Conservation (phyloP, 2,797 vertebrate species). For the Toxotes lorentzi region DNA sequence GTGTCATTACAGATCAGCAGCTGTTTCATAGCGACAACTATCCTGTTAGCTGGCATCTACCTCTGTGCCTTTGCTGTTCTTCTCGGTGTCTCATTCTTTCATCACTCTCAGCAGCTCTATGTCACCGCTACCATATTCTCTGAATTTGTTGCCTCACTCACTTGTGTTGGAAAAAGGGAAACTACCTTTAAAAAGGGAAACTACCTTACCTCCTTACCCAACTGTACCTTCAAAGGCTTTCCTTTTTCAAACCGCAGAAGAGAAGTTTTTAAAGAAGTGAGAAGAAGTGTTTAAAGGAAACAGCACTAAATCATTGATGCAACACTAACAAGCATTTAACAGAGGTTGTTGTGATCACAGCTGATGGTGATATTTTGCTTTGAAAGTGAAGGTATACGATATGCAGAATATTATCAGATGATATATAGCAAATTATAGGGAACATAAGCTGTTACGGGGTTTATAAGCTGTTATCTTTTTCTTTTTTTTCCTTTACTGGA, state of each 20-base stretch:
- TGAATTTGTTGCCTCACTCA: slow-evolving; percentile 70
- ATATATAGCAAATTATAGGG: too few species aligned
- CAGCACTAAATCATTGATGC: slow-evolving; percentile 52
- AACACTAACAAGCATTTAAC: slow-evolving; percentile 59
- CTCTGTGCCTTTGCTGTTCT: slow-evolving; percentile 38
- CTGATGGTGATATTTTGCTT: slow-evolving; percentile 21
- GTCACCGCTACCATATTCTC: slow-evolving; percentile 69
- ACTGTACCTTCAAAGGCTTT: slow-evolving; percentile 67
- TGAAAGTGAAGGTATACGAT: slow-evolving; percentile 31
- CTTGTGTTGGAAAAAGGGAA: slow-evolving; percentile 63
- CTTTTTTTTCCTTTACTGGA: background rate
- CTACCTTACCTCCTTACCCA: slow-evolving; percentile 60
- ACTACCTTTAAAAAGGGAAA: slow-evolving; percentile 63
- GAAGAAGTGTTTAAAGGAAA: slow-evolving; percentile 44
- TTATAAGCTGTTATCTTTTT: too few species aligned
- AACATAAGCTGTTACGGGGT: too few species aligned
- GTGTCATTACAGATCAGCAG: slow-evolving; percentile 71
- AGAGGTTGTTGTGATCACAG: slow-evolving; percentile 30
- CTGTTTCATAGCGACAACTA: slow-evolving; percentile 65
- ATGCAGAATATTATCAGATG: background rate
- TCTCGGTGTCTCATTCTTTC: slow-evolving; percentile 71
- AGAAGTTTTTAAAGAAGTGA: slow-evolving; percentile 36
- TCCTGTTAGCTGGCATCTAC: slow-evolving; percentile 53
- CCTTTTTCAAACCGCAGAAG: slow-evolving; percentile 11
- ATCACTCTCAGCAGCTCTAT: slow-evolving; percentile 62